Conservation (phyloP, 2,888 invertebrate species). For the Chymomyza fuscimana region DNA sequence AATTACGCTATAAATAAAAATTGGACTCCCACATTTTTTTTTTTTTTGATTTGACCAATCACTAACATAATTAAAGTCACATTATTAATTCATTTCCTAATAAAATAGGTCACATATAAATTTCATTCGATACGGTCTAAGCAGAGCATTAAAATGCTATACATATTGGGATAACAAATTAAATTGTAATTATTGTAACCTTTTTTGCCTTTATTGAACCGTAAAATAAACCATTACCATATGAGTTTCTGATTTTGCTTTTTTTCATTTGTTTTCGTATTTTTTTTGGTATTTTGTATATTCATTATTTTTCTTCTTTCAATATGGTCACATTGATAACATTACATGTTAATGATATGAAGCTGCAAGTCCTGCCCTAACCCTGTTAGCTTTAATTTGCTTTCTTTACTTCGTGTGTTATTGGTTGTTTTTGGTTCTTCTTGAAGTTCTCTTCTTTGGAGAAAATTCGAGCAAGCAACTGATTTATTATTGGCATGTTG, state of each 20-base stretch:
- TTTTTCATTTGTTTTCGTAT: neutral
- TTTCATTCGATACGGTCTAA: no score
- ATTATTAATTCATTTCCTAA: no score
- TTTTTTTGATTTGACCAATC: no score
- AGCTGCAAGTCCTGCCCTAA: neutral
- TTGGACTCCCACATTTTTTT: no score
- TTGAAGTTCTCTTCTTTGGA: neutral
- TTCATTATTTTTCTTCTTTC: no score
- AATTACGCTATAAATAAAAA: no score
- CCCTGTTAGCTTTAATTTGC: neutral
- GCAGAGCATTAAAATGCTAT: neutral
- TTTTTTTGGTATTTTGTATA: no score
- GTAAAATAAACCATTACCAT: neutral
- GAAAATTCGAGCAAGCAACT: conserved; percentile 30
- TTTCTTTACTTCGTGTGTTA: neutral
- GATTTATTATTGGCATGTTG: conserved; percentile 52
- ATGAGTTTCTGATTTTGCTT: neutral
- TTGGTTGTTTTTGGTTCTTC: neutral
- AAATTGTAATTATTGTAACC: neutral
- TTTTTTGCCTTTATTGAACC: neutral
- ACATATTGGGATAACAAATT: neutral
- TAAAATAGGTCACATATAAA: no score
- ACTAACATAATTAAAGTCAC: no score
- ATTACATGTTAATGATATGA: neutral
- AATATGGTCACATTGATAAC: neutral